Conservation (phyloP, 2,888 invertebrate species). For the Pardosa pseudoannulata region DNA sequence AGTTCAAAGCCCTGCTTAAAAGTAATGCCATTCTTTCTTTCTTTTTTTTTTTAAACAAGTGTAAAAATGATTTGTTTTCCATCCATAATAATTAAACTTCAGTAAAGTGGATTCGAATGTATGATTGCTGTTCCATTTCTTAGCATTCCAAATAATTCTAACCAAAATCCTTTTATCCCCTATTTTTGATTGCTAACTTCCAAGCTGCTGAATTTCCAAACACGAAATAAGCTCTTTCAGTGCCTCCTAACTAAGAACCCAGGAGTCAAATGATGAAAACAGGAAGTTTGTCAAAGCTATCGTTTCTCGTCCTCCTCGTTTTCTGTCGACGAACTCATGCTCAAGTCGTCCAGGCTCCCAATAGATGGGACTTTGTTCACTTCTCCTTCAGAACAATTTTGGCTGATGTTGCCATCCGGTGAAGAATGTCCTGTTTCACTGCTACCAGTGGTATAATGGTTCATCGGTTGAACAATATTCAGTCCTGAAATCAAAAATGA, state of each 20-base stretch:
- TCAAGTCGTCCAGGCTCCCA: slow-evolving; percentile 66
- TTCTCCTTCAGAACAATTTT: slow-evolving; percentile 64
- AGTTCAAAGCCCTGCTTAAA: too few species aligned
- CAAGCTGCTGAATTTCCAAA: slow-evolving; percentile 15
- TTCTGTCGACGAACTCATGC: slow-evolving; percentile 60
- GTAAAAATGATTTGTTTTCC: too few species aligned
- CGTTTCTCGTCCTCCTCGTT: slow-evolving; percentile 66
- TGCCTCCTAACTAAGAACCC: background rate
- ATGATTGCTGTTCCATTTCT: too few species aligned
- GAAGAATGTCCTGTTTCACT: slow-evolving; percentile 66
- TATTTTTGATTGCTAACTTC: background rate
- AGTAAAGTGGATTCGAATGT: too few species aligned
- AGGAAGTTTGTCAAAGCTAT: slow-evolving; percentile 22
- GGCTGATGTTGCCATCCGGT: slow-evolving; percentile 63
- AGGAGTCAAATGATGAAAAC: background rate
- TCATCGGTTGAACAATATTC: slow-evolving; percentile 31
- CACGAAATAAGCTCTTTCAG: slow-evolving; percentile 59
- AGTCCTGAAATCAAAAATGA: background rate
- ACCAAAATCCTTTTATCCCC: too few species aligned
- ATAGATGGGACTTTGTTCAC: slow-evolving; percentile 55
- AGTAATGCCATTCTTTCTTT: too few species aligned
- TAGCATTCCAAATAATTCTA: too few species aligned
- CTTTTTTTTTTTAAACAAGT: too few species aligned
- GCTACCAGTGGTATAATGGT: slow-evolving; percentile 49
- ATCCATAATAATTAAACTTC: too few species aligned